Evolutionary conservation across 2,113 vertebrate species (phyloP).

Genomic region (Neolamprologus sp.): DNA sequence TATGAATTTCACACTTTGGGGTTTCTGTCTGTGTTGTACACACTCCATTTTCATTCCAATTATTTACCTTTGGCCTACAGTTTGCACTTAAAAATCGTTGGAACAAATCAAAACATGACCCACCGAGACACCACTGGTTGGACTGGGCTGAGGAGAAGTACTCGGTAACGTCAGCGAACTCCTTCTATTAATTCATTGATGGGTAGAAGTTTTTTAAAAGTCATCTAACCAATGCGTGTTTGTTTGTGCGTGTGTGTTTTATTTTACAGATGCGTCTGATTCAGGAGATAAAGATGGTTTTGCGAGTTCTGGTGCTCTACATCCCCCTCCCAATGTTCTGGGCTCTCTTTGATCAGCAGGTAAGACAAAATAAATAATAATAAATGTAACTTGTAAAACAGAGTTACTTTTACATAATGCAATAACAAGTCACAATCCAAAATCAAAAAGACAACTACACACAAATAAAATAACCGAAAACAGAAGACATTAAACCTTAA

Average conservation of each 20-base stretch:
- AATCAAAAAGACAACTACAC: not conserved
- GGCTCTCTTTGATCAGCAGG: constrained; percentile 98
- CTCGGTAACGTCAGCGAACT: constrained; percentile 63
- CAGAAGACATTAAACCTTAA: not conserved
- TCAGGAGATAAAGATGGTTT: constrained; percentile 88
- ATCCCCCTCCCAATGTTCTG: constrained; percentile 97
- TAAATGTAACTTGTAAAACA: not conserved
- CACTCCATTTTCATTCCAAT: not conserved
- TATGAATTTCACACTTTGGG: not conserved
- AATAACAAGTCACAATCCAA: not conserved
- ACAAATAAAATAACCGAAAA: not conserved
- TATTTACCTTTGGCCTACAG: constrained; percentile 53
- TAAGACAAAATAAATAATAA: constrained; percentile 31
- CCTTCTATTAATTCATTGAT: not conserved
- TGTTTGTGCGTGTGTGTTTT: not conserved
- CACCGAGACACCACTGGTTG: constrained; percentile 85
- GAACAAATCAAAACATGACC: constrained; percentile 62
- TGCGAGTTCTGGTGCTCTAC: constrained; percentile 86
- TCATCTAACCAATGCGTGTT: not conserved
- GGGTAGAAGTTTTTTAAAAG: fast-evolving
- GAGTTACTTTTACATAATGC: not conserved
- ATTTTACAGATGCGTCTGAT: constrained; percentile 81
- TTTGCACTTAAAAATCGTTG: constrained; percentile 86
- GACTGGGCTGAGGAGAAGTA: constrained; percentile 95
- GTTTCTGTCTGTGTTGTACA: not conserved